Conservation (phyloP, 2,797 vertebrate species). For the Hylomyscus alleni region DNA sequence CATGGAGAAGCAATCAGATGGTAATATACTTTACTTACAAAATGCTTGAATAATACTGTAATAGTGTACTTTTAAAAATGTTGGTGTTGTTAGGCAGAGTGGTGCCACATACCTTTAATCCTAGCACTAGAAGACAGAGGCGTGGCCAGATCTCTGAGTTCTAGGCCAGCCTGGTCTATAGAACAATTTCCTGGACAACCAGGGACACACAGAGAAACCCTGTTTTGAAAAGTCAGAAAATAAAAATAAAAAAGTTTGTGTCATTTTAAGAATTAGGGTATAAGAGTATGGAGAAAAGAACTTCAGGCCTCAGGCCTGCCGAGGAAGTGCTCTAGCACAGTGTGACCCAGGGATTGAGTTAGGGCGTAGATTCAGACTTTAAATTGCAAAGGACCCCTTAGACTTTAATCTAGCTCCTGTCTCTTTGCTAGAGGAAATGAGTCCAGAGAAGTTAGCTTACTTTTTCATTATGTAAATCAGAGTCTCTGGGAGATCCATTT, state of each 20-base stretch:
- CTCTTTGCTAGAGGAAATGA: conserved; percentile 23
- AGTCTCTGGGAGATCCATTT: neutral
- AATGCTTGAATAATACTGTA: neutral
- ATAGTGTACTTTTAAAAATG: neutral
- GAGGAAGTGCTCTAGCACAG: neutral
- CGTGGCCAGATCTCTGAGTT: neutral
- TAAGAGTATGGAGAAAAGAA: neutral
- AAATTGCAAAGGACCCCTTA: neutral
- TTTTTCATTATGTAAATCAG: neutral
- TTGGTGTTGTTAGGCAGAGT: neutral
- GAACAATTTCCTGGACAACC: neutral
- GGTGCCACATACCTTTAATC: neutral
- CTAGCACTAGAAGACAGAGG: neutral
- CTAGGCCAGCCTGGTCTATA: neutral
- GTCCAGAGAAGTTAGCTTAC: neutral
- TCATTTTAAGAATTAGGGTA: conserved; percentile 5
- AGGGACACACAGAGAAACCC: neutral
- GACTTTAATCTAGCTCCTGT: neutral
- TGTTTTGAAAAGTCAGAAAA: neutral
- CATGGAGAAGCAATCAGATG: conserved; percentile 89
- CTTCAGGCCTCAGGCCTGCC: neutral
- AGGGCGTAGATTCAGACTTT: conserved; percentile 19
- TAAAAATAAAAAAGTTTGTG: neutral
- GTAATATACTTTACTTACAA: conserved; percentile 84
- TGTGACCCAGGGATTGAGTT: neutral